Evolutionary conservation across 2,797 vertebrate species (phyloP).

Genomic region (Cephalopachus bancanus): DNA sequence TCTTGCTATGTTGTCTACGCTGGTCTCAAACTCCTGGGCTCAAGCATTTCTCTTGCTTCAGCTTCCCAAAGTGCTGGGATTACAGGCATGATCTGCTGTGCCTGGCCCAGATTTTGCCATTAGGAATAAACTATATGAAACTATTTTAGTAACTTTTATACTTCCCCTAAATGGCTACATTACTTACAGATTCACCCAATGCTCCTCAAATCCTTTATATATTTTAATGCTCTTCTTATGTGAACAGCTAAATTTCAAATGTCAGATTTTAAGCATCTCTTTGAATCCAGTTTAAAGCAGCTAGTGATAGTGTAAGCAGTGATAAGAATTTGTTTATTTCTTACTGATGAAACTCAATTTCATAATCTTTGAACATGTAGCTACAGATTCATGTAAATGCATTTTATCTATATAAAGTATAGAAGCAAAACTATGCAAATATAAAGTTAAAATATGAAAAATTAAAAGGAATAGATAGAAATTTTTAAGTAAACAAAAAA

Average conservation of each 20-base stretch:
- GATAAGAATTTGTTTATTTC: neutral
- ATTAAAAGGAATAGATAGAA: neutral
- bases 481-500: neutral
- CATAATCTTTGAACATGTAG: neutral
- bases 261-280: neutral
- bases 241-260: neutral
- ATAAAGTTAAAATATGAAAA: neutral
- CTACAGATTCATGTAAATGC: neutral
- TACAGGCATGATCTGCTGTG: too few relatives aligned
- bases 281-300: neutral
- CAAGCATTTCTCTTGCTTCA: too few relatives aligned
- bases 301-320: neutral
- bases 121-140: neutral
- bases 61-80: too few relatives aligned
- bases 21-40: too few relatives aligned
- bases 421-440: neutral
- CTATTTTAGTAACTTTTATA: neutral
- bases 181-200: neutral
- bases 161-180: neutral
- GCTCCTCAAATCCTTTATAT: neutral
- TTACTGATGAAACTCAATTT: neutral
- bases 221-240: neutral
- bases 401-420: neutral
- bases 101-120: neutral
- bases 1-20: too few relatives aligned